phyloP scores from a whole-genome alignment of 2,797 vertebrate genomes.

The Bufotes viridis region DNA sequence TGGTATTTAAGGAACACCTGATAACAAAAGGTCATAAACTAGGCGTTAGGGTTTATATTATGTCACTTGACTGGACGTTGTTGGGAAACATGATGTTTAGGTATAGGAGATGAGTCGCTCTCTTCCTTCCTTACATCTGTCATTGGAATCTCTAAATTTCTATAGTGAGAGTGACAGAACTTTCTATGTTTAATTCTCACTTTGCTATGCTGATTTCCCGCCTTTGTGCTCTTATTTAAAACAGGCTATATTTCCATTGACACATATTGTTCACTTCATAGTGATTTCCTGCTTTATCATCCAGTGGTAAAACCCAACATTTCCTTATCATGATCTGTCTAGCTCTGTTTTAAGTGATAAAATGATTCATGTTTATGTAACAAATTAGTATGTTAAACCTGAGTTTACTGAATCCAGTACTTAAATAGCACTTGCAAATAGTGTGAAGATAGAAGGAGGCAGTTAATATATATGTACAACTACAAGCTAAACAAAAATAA shows the following conservation, averaged over 20 bases:
- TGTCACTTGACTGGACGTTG: conserved; percentile 12
- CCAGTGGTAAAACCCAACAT: conserved; percentile 46
- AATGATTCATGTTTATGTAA: background rate
- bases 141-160: conserved; percentile 35
- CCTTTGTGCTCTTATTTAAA: conserved; percentile 22
- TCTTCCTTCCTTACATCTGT: conserved; percentile 53
- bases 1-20: background rate
- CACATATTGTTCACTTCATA: conserved; percentile 54
- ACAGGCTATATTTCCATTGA: conserved; percentile 48
- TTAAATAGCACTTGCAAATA: background rate
- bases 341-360: conserved; percentile 18
- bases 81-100: conserved; percentile 32
- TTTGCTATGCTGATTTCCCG: conserved; percentile 27
- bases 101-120: conserved; percentile 33
- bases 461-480: background rate
- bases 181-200: conserved; percentile 45
- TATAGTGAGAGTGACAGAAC: conserved; percentile 31
- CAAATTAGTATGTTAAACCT: background rate
- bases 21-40: background rate
- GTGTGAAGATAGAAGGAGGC: background rate
- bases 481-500: background rate
- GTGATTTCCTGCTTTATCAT: conserved; percentile 36
- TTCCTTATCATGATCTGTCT: conserved; percentile 76
- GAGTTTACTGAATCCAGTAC: background rate
- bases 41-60: background rate